Evolutionary conservation across 1,140 invertebrate genomes (phyloP), one percentile per base, ranked within the genome.

Genomic region (Dysdera silvatica): DNA sequence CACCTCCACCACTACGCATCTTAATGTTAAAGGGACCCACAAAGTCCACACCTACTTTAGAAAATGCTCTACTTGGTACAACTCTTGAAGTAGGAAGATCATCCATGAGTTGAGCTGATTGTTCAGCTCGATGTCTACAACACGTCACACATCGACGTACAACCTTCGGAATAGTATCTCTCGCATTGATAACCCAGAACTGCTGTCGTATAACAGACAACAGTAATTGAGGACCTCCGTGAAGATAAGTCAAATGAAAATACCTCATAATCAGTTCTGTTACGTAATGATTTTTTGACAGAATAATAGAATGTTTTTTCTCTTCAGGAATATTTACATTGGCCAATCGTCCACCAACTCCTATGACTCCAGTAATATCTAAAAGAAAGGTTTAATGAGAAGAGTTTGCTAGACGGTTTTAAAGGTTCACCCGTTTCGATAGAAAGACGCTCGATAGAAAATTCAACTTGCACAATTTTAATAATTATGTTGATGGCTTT

Each of bases 1-100:
- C 14, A 8, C 7, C 23, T 6, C 23, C 12, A 18, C 16, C 58
- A 23, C 20, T 37, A n/a, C 23, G n/a, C n/a, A 4, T 53, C 58
- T 61, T 63, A 14, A 59, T 24, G 14, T 29, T 18, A 23, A 63
- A 63, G 20, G 56, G 61, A 16, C 54, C 61, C 8, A 14, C 6
- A 26, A 8, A 63, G 45, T 62, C 59, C 26, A 53, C 16, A 20
- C 59, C 59, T 14, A n/a, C 3, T 1, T 18, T 56, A 7, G 49
- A 33, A n/a, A 61, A 61, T 12, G 41, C 28, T 52, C 8, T 6
- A 24, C 5, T 2, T 2, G n/a, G 6, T 29, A n/a, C 24, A 4
- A 51, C 47, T 24, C 58, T 20, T 12, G 20, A 28, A 12, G 58
- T 10, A 35, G 54, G 58, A 37, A 61, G 32, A 16, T 32, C 26